Conservation (phyloP, 2,797 vertebrate species). For the Danio kyathit region DNA sequence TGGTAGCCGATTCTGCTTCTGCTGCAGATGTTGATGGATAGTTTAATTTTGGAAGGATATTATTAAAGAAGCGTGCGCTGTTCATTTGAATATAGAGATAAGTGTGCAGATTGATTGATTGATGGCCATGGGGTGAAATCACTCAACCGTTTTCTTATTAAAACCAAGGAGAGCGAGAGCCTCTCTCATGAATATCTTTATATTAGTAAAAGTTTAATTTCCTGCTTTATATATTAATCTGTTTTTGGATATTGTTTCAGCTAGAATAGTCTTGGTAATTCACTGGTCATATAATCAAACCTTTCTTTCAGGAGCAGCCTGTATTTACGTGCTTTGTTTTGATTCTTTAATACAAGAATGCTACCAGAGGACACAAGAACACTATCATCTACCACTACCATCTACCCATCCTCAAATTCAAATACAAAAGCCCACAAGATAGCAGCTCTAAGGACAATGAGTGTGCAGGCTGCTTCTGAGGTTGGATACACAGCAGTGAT, state of each 20-base stretch:
- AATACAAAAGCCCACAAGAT: too few species aligned
- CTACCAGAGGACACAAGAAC: too few species aligned
- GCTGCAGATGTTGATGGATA: conserved; percentile 52
- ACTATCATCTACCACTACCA: too few species aligned
- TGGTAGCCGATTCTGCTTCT: conserved; percentile 7
- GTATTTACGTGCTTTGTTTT: background rate
- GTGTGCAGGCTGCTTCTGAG: too few species aligned
- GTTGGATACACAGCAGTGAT: too few species aligned
- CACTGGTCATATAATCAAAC: conserved; percentile 18
- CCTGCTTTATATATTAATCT: conserved; percentile 82
- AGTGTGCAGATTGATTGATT: conserved; percentile 77
- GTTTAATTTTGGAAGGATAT: conserved; percentile 53
- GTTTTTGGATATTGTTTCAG: conserved; percentile 46
- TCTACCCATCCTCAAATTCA: too few species aligned
- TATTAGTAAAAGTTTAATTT: conserved; percentile 84
- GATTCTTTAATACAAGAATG: background rate
- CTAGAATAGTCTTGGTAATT: conserved; percentile 8
- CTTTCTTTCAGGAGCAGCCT: conserved; percentile 38
- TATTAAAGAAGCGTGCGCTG: conserved; percentile 66
- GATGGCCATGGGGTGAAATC: conserved; percentile 72
- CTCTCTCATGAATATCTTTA: conserved; percentile 80
- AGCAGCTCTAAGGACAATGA: too few species aligned
- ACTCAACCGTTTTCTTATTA: conserved; percentile 78
- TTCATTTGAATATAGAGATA: conserved; percentile 70
- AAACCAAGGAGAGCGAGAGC: conserved; percentile 74